Conservation (phyloP, 2,113 vertebrate genomes). For the Rissa tridactyla region DNA sequence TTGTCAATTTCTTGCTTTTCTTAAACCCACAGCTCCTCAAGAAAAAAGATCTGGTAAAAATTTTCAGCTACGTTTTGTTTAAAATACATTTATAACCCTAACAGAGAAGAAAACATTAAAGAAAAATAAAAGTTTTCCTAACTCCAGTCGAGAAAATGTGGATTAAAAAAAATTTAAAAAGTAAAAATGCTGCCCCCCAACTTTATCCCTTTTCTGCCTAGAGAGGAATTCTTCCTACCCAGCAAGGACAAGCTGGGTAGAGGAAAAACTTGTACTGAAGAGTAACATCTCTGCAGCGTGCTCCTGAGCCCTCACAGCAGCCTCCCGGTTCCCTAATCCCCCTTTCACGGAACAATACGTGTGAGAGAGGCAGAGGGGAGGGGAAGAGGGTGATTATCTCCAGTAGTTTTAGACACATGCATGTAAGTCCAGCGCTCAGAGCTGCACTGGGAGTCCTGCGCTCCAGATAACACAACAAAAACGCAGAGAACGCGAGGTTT, state of each 20-base stretch:
- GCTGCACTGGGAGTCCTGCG: not conserved
- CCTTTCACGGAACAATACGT: accelerated
- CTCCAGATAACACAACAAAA: not conserved
- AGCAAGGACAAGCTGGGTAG: not conserved
- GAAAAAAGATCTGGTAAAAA: not conserved
- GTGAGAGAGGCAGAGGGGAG: not conserved
- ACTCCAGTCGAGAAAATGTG: not conserved
- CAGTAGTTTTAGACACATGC: accelerated
- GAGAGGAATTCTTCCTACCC: not conserved
- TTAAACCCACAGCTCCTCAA: not conserved
- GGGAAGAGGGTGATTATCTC: not conserved
- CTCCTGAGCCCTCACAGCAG: not conserved
- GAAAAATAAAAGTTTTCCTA: not conserved
- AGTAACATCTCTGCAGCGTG: not conserved
- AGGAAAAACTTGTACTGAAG: not conserved
- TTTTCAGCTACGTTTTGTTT: not conserved
- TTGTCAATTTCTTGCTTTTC: not conserved
- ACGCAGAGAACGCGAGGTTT: accelerated
- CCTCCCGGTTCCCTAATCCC: not conserved
- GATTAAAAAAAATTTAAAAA: not conserved
- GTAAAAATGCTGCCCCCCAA: not conserved
- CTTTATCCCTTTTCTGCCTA: not conserved
- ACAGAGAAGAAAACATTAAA: not conserved
- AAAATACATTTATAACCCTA: not conserved
- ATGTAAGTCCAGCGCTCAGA: accelerated